Conservation (phyloP, 2,888 invertebrate species). For the Suillia variegata region DNA sequence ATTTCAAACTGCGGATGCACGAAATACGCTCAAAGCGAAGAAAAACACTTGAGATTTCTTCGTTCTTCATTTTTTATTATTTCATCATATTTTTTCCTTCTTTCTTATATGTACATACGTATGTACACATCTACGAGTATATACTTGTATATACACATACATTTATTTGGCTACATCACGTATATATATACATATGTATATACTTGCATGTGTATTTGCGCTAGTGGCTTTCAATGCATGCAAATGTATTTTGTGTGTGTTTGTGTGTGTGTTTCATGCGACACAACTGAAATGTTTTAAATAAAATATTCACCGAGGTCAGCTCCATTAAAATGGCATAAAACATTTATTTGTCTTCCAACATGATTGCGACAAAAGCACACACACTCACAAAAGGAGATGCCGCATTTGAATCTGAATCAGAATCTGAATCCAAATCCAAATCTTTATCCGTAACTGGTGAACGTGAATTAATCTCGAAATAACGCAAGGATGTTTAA, state of each 20-base stretch:
- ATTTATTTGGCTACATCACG: no score
- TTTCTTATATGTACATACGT: constrained; percentile 2
- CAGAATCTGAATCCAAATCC: no score
- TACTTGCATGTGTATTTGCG: not conserved
- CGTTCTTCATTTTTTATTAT: constrained; percentile 20
- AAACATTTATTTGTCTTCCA: constrained; percentile 36
- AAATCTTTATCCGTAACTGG: no score
- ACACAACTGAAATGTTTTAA: constrained; percentile 11
- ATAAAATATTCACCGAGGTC: constrained; percentile 40
- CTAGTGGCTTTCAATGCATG: constrained; percentile 2
- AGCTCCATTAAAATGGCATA: constrained; percentile 39
- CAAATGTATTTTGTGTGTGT: constrained; percentile 21
- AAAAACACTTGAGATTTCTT: constrained; percentile 48
- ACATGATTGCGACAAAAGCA: constrained; percentile 31
- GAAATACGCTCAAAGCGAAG: constrained; percentile 41
- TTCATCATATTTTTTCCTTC: constrained; percentile 10
- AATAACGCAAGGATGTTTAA: no score
- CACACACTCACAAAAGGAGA: no score
- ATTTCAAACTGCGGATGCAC: constrained; percentile 11
- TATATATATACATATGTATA: no score
- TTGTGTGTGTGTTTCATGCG: constrained; percentile 1
- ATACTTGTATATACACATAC: no score
- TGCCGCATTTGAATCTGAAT: no score
- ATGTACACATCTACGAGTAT: not conserved
- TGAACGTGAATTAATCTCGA: no score